Base-by-base conservation (phyloP, 2,113 vertebrate species). In the Nestor notabilis region DNA sequence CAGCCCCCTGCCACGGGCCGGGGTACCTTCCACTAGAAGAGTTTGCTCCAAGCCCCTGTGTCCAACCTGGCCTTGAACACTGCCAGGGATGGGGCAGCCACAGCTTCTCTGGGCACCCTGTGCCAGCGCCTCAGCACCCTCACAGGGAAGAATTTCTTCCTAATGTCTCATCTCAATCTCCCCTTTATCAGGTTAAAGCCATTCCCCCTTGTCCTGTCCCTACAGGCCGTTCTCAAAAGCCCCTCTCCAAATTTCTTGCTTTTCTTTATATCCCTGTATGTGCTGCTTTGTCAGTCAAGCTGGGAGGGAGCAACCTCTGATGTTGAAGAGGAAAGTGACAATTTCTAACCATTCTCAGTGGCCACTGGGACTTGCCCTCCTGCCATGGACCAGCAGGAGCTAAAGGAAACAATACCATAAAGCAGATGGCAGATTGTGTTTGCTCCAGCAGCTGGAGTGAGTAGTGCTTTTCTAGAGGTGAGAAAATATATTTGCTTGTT, bases 71-170 rank as follows among this genome's bases (percentile, higher is more conserved):
- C 13, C 33, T 56, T n/a, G 31, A 56, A 6, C 31, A 56, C 19
- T n/a, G 19, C 33, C 55, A 56, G 31, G 31, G 55, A 56, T n/a
- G 55, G 33, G 20, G 55, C 55, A 56, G 11, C 33, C 55, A 56
- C 55, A 56, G 55, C 55, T 56, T 56, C 55, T 56, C 31, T 21
- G 31, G 31, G 12, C 19, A 56, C 2, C 19, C 31, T 56, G 31
- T 56, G 31, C 55, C 53, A 20, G 53, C 0, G 3, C 53, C 31
- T 56, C 8, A 56, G 0, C 31, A 33, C 31, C 11, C 19, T 33
- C 31, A 56, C 8, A 33, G 31, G 12, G 19, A 56, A 56, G 31
- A 56, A 33, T 21, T 56, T 56, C 8, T 56, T n/a, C 55, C 19
- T 33, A 4, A n/a, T 21, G 17, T 56, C 31, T 13, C 1, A 13